A percentile compares a stretch with the other conserved stretches of the same genome.
Evolutionary conservation across 2,113 vertebrate genomes (phyloP).

Genomic region (Peromyscus maniculatus): DNA sequence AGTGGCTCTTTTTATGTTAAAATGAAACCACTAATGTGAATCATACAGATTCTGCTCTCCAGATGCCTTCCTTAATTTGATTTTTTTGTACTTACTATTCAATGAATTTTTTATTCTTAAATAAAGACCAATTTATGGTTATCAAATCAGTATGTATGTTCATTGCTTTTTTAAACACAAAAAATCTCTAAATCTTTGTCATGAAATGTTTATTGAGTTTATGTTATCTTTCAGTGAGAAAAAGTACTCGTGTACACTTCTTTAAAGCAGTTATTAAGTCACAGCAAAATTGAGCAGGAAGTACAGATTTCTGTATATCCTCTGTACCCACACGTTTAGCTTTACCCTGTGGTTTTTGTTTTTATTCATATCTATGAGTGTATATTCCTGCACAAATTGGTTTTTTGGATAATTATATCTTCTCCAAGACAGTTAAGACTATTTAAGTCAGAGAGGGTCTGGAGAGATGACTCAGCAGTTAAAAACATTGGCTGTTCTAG

Average conservation of each 20-base stretch:
- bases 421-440: slow-evolving; percentile 50
- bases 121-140: neutral
- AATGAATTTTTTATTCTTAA: slow-evolving; percentile 18
- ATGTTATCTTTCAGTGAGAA: neutral
- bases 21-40: slow-evolving; percentile 34
- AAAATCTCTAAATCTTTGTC: slow-evolving; percentile 33
- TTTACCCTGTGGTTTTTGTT: neutral
- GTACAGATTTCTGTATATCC: neutral
- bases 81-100: neutral
- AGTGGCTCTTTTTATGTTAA: neutral
- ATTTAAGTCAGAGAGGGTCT: neutral
- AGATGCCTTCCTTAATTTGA: slow-evolving; percentile 22
- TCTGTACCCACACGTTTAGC: neutral
- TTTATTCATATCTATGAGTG: slow-evolving; percentile 40
- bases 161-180: neutral
- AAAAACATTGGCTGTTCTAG: neutral
- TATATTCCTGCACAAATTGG: neutral
- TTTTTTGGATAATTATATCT: slow-evolving; percentile 34
- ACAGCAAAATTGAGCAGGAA: neutral
- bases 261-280: neutral
- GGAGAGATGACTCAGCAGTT: neutral
- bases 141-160: neutral
- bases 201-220: neutral
- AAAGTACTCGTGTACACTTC: neutral
- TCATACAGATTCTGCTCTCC: neutral